Evolutionary conservation across 2,113 vertebrate genomes (phyloP), one percentile per base, ranked within the genome.

Genomic region (Rhagologus leucostigma): DNA sequence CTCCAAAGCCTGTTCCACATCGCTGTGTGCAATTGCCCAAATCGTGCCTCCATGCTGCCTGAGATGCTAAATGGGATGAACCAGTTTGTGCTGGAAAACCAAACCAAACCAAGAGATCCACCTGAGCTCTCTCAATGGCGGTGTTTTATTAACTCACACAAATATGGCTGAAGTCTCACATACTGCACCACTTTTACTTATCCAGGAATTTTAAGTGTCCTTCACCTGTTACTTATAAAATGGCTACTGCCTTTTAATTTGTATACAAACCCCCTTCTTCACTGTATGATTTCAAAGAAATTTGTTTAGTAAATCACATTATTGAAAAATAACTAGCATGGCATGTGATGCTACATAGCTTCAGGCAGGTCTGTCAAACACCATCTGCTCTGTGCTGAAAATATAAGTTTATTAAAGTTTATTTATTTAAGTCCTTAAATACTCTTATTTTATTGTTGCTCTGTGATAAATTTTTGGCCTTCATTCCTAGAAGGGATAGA

Each of bases 321-420:
- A 89, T 94, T 97, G 32, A 87, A 94, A 96, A 91, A 95, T 69
- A 89, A 84, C 86, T 75, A 92, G 87, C 79, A 18, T 3, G 82
- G 73, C 93, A 92, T 83, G 37, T 87, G 96, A 97, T 89, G 91
- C 74, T 93, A 94, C 88, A 95, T n/a, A 70, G 95, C 97, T 96
- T 62, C 90, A 87, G 94, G 97, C 74, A 22, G 84, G 90, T 96
- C 91, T 98, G 88, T 93, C 95, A 93, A 88, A 79, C 82, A 82
- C 97, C 98, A 98, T 98, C 96, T 98, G 97, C 63, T 96, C 84
- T 81, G 74, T 64, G 95, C 85, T 59, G 67, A 94, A 97, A 96
- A 92, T 93, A 84, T 13, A 46, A 97, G 95, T 97, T 98, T 97
- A 97, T 97, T 92, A 96, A 97, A 97, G 94, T 97, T 96, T 93